Conservation (phyloP, 2,113 vertebrate species). For the Leucopsar rothschildi region DNA sequence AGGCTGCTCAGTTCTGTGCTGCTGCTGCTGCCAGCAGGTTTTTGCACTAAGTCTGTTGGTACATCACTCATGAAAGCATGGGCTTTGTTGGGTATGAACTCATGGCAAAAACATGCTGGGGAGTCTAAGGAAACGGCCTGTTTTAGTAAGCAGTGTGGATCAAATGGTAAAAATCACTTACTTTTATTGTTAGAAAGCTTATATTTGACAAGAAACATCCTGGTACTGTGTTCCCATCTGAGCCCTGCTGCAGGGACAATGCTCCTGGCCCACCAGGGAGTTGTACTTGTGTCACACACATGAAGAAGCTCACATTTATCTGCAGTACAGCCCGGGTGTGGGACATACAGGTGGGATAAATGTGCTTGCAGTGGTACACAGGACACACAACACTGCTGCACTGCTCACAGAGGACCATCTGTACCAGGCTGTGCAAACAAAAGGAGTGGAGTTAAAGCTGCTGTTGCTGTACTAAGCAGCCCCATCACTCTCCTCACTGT, state of each 20-base stretch:
- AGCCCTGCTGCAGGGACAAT: neutral
- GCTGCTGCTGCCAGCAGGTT: neutral
- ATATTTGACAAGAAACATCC: neutral
- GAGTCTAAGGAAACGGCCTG: neutral
- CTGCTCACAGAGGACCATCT: neutral
- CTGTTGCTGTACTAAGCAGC: neutral
- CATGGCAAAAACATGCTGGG: neutral
- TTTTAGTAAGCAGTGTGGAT: neutral
- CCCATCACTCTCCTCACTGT: neutral
- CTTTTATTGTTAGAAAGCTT: neutral
- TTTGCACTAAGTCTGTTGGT: neutral
- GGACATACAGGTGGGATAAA: neutral
- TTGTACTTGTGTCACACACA: neutral
- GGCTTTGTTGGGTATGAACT: neutral
- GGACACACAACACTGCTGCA: neutral
- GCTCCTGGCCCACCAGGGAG: neutral
- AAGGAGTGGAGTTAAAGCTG: neutral
- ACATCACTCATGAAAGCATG: accelerated
- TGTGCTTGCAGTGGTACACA: neutral
- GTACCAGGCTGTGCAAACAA: neutral
- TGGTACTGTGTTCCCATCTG: accelerated
- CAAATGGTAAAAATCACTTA: neutral
- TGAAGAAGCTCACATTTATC: neutral
- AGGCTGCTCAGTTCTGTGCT: neutral
- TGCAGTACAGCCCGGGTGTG: neutral